These are phyloP conservation scores for Drosophila pseudotalamancana DNA, from an alignment of 2,888 invertebrate genomes.

Conservation along the genomic window DNA sequence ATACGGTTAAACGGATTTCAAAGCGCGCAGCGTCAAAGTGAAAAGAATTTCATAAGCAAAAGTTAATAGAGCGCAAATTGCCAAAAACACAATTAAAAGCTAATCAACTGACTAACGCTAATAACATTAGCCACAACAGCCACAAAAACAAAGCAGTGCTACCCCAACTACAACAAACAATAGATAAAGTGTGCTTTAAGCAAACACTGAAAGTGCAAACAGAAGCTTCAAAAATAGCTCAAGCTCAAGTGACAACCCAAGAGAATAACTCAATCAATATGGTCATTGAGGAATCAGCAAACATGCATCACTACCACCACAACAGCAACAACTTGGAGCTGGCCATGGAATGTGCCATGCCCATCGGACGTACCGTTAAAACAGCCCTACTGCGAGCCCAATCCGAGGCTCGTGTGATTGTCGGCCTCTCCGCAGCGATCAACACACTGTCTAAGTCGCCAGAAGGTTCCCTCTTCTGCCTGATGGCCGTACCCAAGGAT, in stretches of 20 bases:
- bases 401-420: constrained; percentile 82
- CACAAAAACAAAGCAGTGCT: constrained; percentile 42
- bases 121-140: constrained; percentile 24
- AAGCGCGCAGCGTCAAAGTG: constrained; percentile 57
- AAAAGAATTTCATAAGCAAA: constrained; percentile 82
- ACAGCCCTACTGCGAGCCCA: constrained; percentile 82
- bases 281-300: constrained; percentile 78
- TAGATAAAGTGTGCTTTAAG: constrained; percentile 23
- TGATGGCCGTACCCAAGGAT: constrained; percentile 88
- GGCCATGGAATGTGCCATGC: constrained; percentile 70
- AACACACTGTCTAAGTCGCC: constrained; percentile 83
- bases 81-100: constrained; percentile 22
- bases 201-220: constrained; percentile 50
- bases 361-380: constrained; percentile 82
- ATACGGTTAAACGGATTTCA: constrained; percentile 53
- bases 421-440: constrained; percentile 83
- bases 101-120: constrained; percentile 26
- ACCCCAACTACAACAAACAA: constrained; percentile 31
- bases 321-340: constrained; percentile 50
- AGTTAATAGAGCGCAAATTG: constrained; percentile 65
- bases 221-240: constrained; percentile 55
- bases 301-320: constrained; percentile 60
- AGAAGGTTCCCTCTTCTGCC: constrained; percentile 88
- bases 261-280: constrained; percentile 66
- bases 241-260: constrained; percentile 43